A percentile compares a stretch with the other conserved stretches of the same genome.
Conservation (phyloP, 2,888 invertebrate species). For the Melinaea marsaeus region DNA sequence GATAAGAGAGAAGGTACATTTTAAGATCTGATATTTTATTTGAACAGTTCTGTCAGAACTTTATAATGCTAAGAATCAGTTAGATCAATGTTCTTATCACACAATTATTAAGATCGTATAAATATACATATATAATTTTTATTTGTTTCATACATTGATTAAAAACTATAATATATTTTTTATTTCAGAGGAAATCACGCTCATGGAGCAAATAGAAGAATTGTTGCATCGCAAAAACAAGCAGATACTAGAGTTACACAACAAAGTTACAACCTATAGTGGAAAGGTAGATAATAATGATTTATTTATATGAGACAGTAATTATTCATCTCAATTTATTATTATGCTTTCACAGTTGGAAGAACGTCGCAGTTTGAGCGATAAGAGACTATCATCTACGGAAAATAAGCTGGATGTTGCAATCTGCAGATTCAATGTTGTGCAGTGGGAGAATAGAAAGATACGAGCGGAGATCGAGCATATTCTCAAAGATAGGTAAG, state of each 20-base stretch:
- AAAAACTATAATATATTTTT: not conserved
- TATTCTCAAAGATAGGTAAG: constrained; percentile 82
- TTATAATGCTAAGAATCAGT: no score
- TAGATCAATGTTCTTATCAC: no score
- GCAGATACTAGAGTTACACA: constrained; percentile 44
- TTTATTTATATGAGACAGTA: no score
- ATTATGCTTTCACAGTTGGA: constrained; percentile 41
- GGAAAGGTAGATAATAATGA: constrained; percentile 48
- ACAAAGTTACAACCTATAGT: constrained; percentile 42
- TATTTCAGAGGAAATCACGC: constrained; percentile 46
- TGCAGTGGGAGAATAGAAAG: constrained; percentile 78
- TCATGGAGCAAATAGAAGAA: constrained; percentile 56
- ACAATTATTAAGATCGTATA: no score
- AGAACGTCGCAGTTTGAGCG: constrained; percentile 54
- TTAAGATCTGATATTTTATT: no score
- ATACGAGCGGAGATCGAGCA: constrained; percentile 81
- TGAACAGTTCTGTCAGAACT: no score
- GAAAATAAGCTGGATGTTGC: constrained; percentile 82
- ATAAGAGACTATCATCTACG: constrained; percentile 71
- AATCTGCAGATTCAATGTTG: constrained; percentile 79
- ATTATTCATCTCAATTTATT: not conserved
- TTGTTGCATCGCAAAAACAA: constrained; percentile 52
- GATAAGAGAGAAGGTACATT: constrained; percentile 48
- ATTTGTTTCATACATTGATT: not conserved
- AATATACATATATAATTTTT: no score